Evolutionary conservation across 2,113 vertebrate genomes (phyloP).

Genomic region (Siniperca chuatsi): DNA sequence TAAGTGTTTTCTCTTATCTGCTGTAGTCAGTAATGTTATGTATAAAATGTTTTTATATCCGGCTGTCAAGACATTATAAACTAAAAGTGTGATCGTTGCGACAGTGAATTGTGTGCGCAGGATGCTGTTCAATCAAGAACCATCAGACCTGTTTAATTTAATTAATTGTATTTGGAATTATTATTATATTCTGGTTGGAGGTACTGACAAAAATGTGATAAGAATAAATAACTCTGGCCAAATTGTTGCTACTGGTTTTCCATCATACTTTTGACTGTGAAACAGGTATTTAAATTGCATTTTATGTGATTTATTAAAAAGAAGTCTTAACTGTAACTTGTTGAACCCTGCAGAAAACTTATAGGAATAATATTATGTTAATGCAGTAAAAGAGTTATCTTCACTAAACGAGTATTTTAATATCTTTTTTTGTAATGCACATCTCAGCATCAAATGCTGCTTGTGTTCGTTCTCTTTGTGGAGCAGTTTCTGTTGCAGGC

Average conservation of each 20-base stretch:
- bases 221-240: too few species aligned
- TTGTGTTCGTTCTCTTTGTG: conserved; percentile 5
- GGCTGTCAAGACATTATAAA: neutral
- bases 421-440: neutral
- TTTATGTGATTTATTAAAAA: too few species aligned
- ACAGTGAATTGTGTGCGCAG: neutral
- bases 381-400: neutral
- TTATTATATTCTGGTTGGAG: too few species aligned
- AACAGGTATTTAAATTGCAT: too few species aligned
- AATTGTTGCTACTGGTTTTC: too few species aligned
- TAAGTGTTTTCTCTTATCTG: too few species aligned
- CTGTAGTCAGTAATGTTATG: neutral
- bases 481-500: conserved; percentile 28
- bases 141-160: too few species aligned
- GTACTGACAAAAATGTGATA: too few species aligned
- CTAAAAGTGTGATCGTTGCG: neutral
- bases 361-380: neutral
- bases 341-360: too few species aligned
- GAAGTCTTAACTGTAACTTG: too few species aligned
- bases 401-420: neutral
- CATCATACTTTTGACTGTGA: too few species aligned
- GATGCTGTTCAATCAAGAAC: neutral
- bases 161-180: too few species aligned
- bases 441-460: neutral
- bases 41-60: neutral